phyloP scores from a whole-genome alignment of 2,113 vertebrate species.

The Oreochromis aureus region DNA sequence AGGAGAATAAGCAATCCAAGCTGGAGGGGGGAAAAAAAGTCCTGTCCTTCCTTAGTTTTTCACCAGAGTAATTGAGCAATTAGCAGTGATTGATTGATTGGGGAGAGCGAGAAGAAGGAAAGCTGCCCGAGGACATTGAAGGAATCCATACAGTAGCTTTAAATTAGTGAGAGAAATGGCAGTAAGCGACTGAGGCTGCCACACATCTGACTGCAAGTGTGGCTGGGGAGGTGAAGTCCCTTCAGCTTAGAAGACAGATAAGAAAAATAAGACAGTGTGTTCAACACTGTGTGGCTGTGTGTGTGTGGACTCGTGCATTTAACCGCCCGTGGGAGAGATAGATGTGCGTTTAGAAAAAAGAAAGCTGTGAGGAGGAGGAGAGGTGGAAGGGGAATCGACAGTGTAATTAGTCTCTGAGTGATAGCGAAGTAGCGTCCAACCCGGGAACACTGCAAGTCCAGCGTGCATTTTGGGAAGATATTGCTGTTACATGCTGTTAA shows the following conservation, averaged over 20 bases:
- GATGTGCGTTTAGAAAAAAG: slow-evolving; percentile 6
- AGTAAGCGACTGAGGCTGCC: background rate
- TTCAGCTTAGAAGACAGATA: slow-evolving; percentile 19
- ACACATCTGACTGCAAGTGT: slow-evolving; percentile 20
- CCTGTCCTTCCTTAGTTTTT: slow-evolving; percentile 38
- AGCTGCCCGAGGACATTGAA: slow-evolving; percentile 28
- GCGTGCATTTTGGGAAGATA: background rate
- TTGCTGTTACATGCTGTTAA: background rate
- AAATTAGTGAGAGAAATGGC: slow-evolving; percentile 44
- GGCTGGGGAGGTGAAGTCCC: background rate
- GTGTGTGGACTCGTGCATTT: background rate
- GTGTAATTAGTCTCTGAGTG: slow-evolving; percentile 44
- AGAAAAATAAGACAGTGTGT: background rate
- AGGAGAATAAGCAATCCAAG: slow-evolving; percentile 36
- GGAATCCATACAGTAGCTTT: slow-evolving; percentile 65
- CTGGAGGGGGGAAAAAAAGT: slow-evolving; percentile 26
- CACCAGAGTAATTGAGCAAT: slow-evolving; percentile 68
- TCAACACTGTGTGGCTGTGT: background rate
- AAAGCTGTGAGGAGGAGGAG: background rate
- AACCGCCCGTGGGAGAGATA: background rate
- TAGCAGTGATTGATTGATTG: slow-evolving; percentile 67
- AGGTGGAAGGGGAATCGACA: background rate
- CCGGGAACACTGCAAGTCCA: background rate
- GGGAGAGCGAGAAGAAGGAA: slow-evolving; percentile 28
- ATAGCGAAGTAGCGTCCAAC: slow-evolving; percentile 12